phyloP scores from a whole-genome alignment of 2,113 vertebrate species.

The Setophaga kirtlandii region DNA sequence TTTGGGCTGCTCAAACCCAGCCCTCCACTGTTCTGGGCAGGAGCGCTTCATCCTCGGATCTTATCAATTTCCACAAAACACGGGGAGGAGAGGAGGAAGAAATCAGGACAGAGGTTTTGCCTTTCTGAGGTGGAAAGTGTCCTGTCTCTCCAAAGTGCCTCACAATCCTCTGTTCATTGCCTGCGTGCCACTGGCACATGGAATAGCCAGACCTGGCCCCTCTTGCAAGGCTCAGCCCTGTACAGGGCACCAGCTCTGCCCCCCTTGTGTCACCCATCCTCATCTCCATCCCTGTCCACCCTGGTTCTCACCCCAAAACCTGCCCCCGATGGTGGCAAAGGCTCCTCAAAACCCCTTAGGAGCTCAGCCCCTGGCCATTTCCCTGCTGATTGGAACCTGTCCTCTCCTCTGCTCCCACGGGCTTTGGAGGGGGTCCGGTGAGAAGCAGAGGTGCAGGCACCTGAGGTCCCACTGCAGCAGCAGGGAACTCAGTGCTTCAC shows the following conservation, averaged over 20 bases:
- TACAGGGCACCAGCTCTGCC: neutral
- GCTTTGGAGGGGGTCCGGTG: neutral
- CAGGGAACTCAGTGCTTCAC: fast-evolving
- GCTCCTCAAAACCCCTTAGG: too few relatives aligned
- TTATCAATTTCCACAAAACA: neutral
- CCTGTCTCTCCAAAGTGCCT: neutral
- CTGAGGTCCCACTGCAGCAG: neutral
- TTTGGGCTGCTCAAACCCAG: neutral
- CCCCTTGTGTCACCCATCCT: neutral
- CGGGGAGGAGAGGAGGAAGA: fast-evolving
- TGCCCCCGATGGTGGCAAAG: fast-evolving
- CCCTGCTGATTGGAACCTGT: neutral
- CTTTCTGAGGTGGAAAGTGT: neutral
- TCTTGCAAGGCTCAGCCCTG: neutral
- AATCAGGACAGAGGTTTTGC: neutral
- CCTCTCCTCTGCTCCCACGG: neutral
- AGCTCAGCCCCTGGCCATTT: neutral
- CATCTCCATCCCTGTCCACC: neutral
- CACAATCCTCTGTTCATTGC: neutral
- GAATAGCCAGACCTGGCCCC: neutral
- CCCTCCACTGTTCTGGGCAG: neutral
- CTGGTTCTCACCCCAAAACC: fast-evolving
- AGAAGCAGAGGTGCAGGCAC: neutral
- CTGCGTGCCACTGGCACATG: fast-evolving
- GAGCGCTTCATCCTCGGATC: neutral